These are phyloP conservation scores for Mionectes macconnelli DNA, from an alignment of 2,113 vertebrate genomes.

Conservation along the genomic window DNA sequence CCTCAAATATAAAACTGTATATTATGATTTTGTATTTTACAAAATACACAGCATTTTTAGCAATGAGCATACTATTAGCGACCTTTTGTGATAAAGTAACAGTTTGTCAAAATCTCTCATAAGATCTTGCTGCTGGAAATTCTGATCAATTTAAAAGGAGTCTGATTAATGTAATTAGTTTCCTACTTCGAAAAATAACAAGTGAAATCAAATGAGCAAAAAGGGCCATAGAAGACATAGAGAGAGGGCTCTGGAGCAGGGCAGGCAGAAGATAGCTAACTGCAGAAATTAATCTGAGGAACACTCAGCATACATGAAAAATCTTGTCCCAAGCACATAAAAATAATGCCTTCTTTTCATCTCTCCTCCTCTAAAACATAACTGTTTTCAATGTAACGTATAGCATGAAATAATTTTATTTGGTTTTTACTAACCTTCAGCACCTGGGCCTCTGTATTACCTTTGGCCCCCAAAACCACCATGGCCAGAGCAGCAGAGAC, in stretches of 20 bases:
- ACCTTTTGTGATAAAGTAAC: background rate
- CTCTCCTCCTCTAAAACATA: background rate
- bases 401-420: background rate
- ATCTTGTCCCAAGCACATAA: background rate
- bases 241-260: background rate
- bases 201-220: background rate
- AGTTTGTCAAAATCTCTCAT: background rate
- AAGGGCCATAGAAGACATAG: background rate
- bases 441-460: slow-evolving; percentile 65
- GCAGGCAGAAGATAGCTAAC: background rate
- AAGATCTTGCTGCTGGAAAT: background rate
- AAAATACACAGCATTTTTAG: background rate
- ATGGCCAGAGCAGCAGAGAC: slow-evolving; percentile 73
- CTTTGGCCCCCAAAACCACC: slow-evolving; percentile 68
- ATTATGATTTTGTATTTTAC: background rate
- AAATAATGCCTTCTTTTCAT: background rate
- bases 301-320: background rate
- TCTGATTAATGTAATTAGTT: background rate
- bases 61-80: rapidly evolving
- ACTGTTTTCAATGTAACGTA: background rate
- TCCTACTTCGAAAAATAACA: background rate
- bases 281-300: background rate
- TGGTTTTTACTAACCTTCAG: slow-evolving; percentile 67
- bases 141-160: background rate
- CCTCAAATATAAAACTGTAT: background rate